These are phyloP conservation scores for Maniola jurtina DNA, from an alignment of 1,140 invertebrate species.

Conservation along the genomic window DNA sequence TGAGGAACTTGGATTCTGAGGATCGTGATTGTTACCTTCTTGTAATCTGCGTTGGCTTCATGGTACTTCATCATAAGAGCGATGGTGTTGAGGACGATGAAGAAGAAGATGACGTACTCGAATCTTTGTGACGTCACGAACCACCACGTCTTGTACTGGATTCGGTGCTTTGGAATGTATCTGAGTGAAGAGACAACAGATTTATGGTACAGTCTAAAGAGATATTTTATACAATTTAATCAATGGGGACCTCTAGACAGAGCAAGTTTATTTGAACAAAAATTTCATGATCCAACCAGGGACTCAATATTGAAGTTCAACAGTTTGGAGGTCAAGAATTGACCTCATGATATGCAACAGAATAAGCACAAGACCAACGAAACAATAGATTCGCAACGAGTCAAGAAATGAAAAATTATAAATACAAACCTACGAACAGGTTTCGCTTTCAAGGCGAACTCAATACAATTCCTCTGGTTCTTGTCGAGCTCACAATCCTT, in stretches of 20 bases:
- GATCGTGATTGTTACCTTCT: slow-evolving; percentile 74
- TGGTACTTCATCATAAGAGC: slow-evolving; percentile 99
- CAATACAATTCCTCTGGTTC: slow-evolving; percentile 99
- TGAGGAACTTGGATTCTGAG: slow-evolving; percentile 41
- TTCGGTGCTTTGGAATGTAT: slow-evolving; percentile 98
- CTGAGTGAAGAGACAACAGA: slow-evolving; percentile 63
- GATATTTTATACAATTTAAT: too few relatives aligned
- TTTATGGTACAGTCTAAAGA: background rate
- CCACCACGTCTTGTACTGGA: slow-evolving; percentile 99
- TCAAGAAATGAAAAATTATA: too few relatives aligned
- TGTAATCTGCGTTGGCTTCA: slow-evolving; percentile 90
- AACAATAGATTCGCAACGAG: too few relatives aligned
- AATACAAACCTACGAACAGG: slow-evolving; percentile 84
- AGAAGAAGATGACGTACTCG: slow-evolving; percentile 98
- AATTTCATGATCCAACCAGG: too few relatives aligned
- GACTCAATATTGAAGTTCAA: too few relatives aligned
- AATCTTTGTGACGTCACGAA: slow-evolving; percentile 99
- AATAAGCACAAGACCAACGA: too few relatives aligned
- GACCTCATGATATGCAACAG: too few relatives aligned
- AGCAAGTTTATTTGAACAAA: too few relatives aligned
- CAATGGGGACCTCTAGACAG: too few relatives aligned
- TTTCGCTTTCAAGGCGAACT: slow-evolving; percentile 99
- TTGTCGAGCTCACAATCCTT: slow-evolving; percentile 99
- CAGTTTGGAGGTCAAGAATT: too few relatives aligned
- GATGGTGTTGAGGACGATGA: slow-evolving; percentile 99